phyloP scores from a whole-genome alignment of 2,113 vertebrate genomes.

The Tetrao urogallus region DNA sequence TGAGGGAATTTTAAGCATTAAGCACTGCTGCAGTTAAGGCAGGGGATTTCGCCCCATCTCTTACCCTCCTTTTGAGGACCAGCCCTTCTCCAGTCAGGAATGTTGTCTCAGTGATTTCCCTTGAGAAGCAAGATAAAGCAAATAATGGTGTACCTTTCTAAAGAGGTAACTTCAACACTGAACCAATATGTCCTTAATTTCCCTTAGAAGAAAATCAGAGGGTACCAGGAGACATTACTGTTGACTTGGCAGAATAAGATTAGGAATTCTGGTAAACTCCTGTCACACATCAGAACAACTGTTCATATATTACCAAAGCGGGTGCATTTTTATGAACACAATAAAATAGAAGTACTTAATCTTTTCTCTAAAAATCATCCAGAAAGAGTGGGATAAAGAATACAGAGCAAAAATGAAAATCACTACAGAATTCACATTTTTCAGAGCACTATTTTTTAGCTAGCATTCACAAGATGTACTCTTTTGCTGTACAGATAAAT shows the following conservation, averaged over 20 bases:
- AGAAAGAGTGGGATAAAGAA: neutral
- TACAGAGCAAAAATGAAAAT: neutral
- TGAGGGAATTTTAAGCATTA: neutral
- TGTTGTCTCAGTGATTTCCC: constrained; percentile 12
- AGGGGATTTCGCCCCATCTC: neutral
- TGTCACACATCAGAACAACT: neutral
- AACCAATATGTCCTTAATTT: neutral
- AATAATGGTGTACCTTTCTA: neutral
- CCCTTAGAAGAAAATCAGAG: constrained; percentile 15
- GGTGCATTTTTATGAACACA: neutral
- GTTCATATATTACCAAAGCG: neutral
- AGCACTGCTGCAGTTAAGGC: neutral
- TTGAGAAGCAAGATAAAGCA: constrained; percentile 33
- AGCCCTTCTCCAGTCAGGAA: constrained; percentile 5
- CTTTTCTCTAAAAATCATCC: neutral
- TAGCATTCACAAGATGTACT: neutral
- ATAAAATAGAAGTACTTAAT: neutral
- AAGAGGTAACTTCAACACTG: neutral
- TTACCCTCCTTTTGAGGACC: constrained; percentile 36
- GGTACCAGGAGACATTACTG: neutral
- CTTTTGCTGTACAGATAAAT: neutral
- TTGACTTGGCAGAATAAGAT: neutral
- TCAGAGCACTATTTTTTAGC: neutral
- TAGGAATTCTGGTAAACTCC: neutral
- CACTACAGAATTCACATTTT: neutral